Evolutionary conservation across 2,888 invertebrate genomes (phyloP).

Genomic region (Dicycla oo): DNA sequence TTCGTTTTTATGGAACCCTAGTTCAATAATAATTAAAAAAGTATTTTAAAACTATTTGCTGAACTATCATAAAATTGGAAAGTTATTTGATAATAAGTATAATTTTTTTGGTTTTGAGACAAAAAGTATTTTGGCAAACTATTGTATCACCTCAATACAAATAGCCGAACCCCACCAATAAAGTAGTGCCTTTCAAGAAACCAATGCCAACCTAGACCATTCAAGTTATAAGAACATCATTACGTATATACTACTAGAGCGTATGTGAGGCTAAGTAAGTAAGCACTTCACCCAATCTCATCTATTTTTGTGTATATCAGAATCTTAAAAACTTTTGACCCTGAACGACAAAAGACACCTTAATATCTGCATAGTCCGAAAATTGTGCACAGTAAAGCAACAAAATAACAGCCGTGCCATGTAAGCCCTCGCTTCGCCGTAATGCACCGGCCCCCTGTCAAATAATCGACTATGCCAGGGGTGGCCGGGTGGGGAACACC

Average conservation of each 20-base stretch:
- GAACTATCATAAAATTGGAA: background rate
- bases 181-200: background rate
- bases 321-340: too few relatives aligned
- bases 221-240: background rate
- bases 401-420: conserved; percentile 66
- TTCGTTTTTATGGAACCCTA: background rate
- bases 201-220: background rate
- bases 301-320: too few relatives aligned
- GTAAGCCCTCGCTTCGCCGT: conserved; percentile 72
- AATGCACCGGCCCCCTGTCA: conserved; percentile 88
- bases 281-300: background rate
- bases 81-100: background rate
- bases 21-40: too few relatives aligned
- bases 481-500: conserved; percentile 81
- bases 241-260: too few relatives aligned
- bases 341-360: too few relatives aligned
- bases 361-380: background rate
- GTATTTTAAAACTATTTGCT: too few relatives aligned
- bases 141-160: background rate
- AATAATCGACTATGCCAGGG: conserved; percentile 78
- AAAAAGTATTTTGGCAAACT: too few relatives aligned
- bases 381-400: background rate
- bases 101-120: background rate
- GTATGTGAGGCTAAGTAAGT: background rate
- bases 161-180: background rate